phyloP scores from a whole-genome alignment of 2,113 vertebrate species.

The Ceyx melanurus region DNA sequence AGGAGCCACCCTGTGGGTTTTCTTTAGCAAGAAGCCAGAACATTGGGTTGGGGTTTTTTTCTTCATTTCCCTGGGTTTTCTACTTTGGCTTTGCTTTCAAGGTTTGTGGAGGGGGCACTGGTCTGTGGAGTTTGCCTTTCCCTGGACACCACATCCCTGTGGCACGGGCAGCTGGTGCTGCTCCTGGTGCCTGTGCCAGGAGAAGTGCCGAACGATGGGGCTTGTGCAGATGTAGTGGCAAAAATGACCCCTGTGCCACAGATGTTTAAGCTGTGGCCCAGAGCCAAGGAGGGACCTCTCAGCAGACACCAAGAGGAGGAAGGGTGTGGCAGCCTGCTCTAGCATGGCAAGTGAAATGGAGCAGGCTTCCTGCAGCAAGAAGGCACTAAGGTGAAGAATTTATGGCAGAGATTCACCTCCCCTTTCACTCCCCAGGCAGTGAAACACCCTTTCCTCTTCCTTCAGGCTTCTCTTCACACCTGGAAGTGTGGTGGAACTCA shows the following conservation, averaged over 20 bases:
- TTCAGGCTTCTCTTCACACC: not conserved
- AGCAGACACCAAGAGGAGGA: not conserved
- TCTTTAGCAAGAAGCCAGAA: constrained; percentile 51
- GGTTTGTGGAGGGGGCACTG: not conserved
- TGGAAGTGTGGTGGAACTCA: not conserved
- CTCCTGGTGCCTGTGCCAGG: not conserved
- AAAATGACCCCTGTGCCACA: not conserved
- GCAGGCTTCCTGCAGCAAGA: not conserved
- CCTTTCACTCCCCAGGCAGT: not conserved
- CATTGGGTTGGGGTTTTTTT: not conserved
- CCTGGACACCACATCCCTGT: not conserved
- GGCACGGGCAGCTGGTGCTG: rapidly evolving
- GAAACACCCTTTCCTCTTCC: not conserved
- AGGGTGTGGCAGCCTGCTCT: not conserved
- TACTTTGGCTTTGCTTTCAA: not conserved
- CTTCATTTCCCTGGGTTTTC: not conserved
- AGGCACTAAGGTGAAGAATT: not conserved
- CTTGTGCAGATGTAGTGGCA: not conserved
- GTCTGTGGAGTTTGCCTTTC: not conserved
- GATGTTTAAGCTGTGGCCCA: not conserved
- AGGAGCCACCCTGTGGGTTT: constrained; percentile 31
- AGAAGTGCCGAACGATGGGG: not conserved
- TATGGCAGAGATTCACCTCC: not conserved
- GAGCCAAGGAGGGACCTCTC: not conserved
- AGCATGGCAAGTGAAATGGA: not conserved